A percentile compares a stretch with the other conserved stretches of the same genome.
Conservation (phyloP, 2,113 vertebrate species). For the Gymnocephalus cernua region DNA sequence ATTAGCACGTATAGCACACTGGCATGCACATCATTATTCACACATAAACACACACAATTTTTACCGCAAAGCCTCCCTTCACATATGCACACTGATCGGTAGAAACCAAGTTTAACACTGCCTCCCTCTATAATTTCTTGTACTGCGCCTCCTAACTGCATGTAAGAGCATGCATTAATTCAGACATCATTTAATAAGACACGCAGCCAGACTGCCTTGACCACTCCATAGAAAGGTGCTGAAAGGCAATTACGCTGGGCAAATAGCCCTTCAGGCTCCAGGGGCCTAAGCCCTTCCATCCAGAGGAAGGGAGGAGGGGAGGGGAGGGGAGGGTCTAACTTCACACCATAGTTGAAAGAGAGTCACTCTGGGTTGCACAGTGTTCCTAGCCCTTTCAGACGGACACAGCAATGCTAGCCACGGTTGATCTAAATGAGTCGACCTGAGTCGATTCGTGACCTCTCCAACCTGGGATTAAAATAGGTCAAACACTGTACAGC, state of each 20-base stretch:
- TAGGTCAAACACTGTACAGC: neutral
- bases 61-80: conserved; percentile 10
- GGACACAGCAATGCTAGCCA: neutral
- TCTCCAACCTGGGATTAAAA: neutral
- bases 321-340: conserved; percentile 19
- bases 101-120: conserved; percentile 70
- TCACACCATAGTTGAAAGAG: conserved; percentile 40
- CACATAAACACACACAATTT: conserved; percentile 38
- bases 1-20: conserved; percentile 42
- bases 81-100: conserved; percentile 69
- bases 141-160: conserved; percentile 73
- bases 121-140: conserved; percentile 80
- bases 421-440: conserved; percentile 10
- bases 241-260: conserved; percentile 83
- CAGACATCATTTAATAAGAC: conserved; percentile 85
- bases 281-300: conserved; percentile 72
- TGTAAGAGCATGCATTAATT: conserved; percentile 81
- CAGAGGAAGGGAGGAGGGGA: conserved; percentile 34
- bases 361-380: conserved; percentile 41
- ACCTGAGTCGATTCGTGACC: neutral
- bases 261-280: conserved; percentile 80
- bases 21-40: conserved; percentile 42
- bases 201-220: conserved; percentile 75
- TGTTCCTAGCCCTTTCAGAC: neutral
- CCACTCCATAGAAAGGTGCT: conserved; percentile 82